Evolutionary conservation across 2,888 invertebrate species (phyloP).

Genomic region (Linyphia triangularis): DNA sequence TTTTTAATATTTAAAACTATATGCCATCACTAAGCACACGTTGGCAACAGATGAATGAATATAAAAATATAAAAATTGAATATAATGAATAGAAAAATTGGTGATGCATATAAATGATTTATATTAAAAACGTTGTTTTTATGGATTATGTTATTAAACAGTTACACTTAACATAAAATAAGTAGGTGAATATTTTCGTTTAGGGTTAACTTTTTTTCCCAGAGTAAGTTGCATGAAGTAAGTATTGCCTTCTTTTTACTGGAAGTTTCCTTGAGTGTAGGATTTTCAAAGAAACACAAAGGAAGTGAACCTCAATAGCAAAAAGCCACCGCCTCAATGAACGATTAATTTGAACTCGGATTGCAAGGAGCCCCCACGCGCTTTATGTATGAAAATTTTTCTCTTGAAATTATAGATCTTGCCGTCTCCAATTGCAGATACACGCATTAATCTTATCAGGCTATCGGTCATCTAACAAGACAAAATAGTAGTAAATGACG

Average conservation of each 20-base stretch:
- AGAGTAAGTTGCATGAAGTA: not conserved
- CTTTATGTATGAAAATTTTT: constrained; percentile 2
- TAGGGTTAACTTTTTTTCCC: not conserved
- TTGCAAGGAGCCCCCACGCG: not conserved
- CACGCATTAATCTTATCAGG: constrained; percentile 39
- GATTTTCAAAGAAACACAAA: not conserved
- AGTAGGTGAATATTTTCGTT: not conserved
- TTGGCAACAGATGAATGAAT: no score
- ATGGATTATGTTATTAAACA: no score
- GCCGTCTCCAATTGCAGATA: constrained; percentile 35
- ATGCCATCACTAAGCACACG: no score
- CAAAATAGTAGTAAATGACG: constrained; percentile 51
- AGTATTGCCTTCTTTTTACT: not conserved
- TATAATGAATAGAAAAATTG: no score
- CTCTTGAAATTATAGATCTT: constrained; percentile 44
- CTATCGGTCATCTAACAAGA: constrained; percentile 46
- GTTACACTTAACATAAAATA: no score
- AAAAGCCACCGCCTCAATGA: not conserved
- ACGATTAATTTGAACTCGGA: not conserved
- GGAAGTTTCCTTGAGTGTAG: not conserved
- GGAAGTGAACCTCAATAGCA: not conserved
- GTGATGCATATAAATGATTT: no score
- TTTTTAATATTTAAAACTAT: no score
- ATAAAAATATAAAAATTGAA: no score
- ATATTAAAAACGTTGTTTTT: no score